Conservation (phyloP, 2,888 invertebrate species). For the Amblyteles armatorius region DNA sequence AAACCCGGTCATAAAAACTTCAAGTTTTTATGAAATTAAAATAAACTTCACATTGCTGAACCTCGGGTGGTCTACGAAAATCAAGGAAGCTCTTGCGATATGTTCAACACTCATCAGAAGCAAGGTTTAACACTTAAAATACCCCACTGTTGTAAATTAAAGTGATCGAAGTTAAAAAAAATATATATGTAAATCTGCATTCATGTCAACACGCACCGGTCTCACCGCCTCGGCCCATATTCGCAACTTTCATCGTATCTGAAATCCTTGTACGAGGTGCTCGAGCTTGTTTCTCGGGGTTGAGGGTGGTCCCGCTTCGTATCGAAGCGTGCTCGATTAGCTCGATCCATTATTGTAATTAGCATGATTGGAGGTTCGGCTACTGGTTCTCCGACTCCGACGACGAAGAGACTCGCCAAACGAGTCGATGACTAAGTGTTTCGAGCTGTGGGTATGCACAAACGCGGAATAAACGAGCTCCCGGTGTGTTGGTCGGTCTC, state of each 20-base stretch:
- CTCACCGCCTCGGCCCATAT: too few species aligned
- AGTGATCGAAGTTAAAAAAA: too few species aligned
- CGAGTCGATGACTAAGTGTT: slow-evolving; percentile 52
- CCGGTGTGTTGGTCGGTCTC: slow-evolving; percentile 19
- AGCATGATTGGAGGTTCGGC: neutral
- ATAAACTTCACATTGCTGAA: too few species aligned
- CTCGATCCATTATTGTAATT: slow-evolving; percentile 51
- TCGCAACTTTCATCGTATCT: neutral
- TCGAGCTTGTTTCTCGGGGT: neutral
- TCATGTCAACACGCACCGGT: too few species aligned
- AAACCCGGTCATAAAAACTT: too few species aligned
- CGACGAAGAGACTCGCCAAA: slow-evolving; percentile 19
- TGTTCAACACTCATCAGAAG: too few species aligned
- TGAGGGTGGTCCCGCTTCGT: slow-evolving; percentile 20
- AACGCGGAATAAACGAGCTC: slow-evolving; percentile 20
- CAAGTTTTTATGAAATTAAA: too few species aligned
- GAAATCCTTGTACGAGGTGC: neutral
- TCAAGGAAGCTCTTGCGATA: too few species aligned
- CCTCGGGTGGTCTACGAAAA: too few species aligned
- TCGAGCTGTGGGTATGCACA: slow-evolving; percentile 20
- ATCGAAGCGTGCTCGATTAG: slow-evolving; percentile 51
- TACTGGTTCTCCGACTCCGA: slow-evolving; percentile 4
- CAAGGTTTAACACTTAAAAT: too few species aligned
- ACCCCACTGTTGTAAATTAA: too few species aligned
- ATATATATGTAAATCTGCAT: too few species aligned